These are phyloP conservation scores for Laspeyria flexula DNA, from an alignment of 2,888 invertebrate species.

Conservation along the genomic window DNA sequence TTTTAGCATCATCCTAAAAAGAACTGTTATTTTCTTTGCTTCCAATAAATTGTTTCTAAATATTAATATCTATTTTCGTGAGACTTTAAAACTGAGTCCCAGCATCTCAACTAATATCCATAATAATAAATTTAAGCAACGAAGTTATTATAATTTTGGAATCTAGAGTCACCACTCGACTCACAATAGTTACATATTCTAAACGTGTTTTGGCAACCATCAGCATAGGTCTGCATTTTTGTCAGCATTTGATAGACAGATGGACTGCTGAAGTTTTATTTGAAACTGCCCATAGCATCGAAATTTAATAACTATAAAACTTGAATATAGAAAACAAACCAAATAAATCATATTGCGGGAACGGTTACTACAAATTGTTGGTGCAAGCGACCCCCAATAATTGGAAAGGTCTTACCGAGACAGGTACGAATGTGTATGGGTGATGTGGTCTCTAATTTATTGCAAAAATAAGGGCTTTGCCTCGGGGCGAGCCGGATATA, in stretches of 20 bases:
- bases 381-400: constrained; percentile 47
- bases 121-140: no score
- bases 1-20: no score
- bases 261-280: neutral
- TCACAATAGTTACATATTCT: neutral
- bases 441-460: constrained; percentile 63
- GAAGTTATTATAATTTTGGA: neutral
- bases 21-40: no score
- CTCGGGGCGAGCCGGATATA: constrained; percentile 38
- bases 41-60: no score
- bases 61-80: no score
- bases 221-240: neutral
- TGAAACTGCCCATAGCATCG: neutral
- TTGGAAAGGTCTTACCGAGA: constrained; percentile 50
- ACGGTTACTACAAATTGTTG: constrained; percentile 39
- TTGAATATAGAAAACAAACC: constrained; percentile 17
- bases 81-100: no score
- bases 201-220: neutral
- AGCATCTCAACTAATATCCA: no score
- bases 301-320: neutral
- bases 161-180: neutral
- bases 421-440: constrained; percentile 51
- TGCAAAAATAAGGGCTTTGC: constrained; percentile 56
- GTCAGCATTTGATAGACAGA: neutral
- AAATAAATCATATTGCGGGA: constrained; percentile 21